Base-by-base conservation (phyloP, 2,888 invertebrate genomes). In the Blastobasis adustella region DNA sequence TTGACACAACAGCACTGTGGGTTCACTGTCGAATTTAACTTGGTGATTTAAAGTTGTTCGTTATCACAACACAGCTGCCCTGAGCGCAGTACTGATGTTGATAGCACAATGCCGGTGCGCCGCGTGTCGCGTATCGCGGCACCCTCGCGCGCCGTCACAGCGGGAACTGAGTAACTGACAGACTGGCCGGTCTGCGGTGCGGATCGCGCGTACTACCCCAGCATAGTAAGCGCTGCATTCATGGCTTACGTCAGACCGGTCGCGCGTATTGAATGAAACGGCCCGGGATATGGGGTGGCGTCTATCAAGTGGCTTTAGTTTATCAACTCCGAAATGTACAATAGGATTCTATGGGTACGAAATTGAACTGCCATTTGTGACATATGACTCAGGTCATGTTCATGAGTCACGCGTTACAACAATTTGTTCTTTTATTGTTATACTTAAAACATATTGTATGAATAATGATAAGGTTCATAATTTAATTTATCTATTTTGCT, bases 201-300 rank as follows among this genome's bases (percentile, higher is more conserved):
- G 23, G 23, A 1, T 23, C 23, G 23, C 23, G 23, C 23, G 23
- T 61, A 63, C 59, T 58, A 58, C 58, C 54, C 54, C 50, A 56
- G 71, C 70, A 75, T 76, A 74, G 69, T 69, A 71, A 71, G 66
- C 62, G 62, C 63, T 70, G 74, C 81, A 78, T 79, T 82, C 76
- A 73, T 69, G 71, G 73, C 76, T 76, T 76, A 82, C 82, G 82
- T 83, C 83, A 84, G 71, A 74, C 63, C 61, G 70, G 71, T 72
- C 73, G 55, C 66, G 73, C 62, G 58, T 74, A 76, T 81, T 85
- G 82, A 85, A 84, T 84, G 84, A 77, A 81, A 54, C 54, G 51
- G 63, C 59, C 57, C 23, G 23, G 23, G 23, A 23, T 23, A 23
- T 2, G 23, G 23, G 23, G 23, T 23, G 23, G 23, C 23, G 23